These are phyloP conservation scores for Leptodactylus fuscus DNA, from an alignment of 2,113 vertebrate species.

Conservation along the genomic window DNA sequence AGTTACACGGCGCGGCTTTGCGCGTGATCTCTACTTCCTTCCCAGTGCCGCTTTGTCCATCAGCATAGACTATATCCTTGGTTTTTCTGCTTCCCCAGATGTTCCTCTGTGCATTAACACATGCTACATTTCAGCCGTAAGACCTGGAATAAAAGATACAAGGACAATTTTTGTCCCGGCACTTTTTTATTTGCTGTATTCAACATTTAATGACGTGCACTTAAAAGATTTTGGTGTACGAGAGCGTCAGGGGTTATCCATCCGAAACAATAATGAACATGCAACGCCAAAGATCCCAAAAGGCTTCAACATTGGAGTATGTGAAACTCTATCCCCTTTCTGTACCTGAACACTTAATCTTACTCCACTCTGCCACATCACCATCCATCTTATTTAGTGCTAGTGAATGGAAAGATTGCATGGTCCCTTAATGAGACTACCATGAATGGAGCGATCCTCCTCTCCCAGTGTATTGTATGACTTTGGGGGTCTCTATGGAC, in stretches of 20 bases:
- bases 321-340: slow-evolving; percentile 38
- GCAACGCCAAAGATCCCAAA: slow-evolving; percentile 8
- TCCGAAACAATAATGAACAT: neutral
- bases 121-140: slow-evolving; percentile 20
- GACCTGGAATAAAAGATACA: neutral
- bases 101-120: neutral
- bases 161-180: neutral
- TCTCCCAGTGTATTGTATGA: neutral
- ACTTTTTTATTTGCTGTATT: neutral
- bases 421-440: slow-evolving; percentile 42
- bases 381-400: slow-evolving; percentile 45
- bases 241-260: slow-evolving; percentile 10
- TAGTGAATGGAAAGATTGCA: slow-evolving; percentile 35
- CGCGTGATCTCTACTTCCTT: neutral
- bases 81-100: slow-evolving; percentile 23
- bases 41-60: neutral
- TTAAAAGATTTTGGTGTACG: slow-evolving; percentile 12
- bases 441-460: slow-evolving; percentile 4
- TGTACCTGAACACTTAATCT: slow-evolving; percentile 56
- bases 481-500: neutral
- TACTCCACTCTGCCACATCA: slow-evolving; percentile 8
- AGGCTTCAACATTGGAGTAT: neutral
- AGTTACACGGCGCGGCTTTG: neutral
- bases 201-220: slow-evolving; percentile 18
- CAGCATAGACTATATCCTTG: neutral